Percentiles rank a stretch among this genome's conserved stretches.
These are phyloP conservation scores for Brachionus rubens DNA, from an alignment of 1,140 invertebrate genomes.

Conservation along the genomic window DNA sequence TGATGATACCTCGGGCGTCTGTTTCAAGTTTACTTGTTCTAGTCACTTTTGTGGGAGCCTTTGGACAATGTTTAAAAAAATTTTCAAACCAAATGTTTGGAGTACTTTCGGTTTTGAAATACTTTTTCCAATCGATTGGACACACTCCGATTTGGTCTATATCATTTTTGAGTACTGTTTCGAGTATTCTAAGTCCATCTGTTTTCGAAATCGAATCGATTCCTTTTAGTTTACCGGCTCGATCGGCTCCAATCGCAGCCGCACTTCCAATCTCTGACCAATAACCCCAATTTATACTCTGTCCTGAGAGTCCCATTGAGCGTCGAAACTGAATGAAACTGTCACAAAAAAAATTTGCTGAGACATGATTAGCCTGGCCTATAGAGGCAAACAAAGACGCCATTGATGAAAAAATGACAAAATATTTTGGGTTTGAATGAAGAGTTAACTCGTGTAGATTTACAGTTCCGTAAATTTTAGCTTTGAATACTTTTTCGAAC, in stretches of 20 bases:
- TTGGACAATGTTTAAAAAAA: neutral
- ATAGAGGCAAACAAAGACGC: slow-evolving; percentile 47
- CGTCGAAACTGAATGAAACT: slow-evolving; percentile 47
- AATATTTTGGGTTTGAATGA: slow-evolving; percentile 39
- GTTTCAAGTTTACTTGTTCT: neutral
- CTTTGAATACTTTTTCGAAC: slow-evolving; percentile 68
- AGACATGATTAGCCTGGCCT: slow-evolving; percentile 48
- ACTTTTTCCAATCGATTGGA: neutral
- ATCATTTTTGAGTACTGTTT: neutral
- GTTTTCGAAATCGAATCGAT: neutral
- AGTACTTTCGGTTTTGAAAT: neutral
- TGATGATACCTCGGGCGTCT: neutral
- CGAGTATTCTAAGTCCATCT: neutral
- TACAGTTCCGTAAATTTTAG: slow-evolving; percentile 58
- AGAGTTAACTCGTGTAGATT: neutral
- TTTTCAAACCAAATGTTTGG: neutral
- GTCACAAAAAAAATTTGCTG: slow-evolving; percentile 48
- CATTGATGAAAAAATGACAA: slow-evolving; percentile 48
- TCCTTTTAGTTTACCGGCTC: neutral
- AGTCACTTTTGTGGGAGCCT: neutral
- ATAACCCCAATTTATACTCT: slow-evolving; percentile 49
- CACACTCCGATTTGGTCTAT: neutral
- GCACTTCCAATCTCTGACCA: neutral
- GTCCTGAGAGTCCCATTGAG: slow-evolving; percentile 34
- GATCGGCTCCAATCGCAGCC: neutral